Evolutionary conservation across 2,888 invertebrate genomes (phyloP), one percentile per base, ranked within the genome.

Genomic region (Cylindroiulus punctatus): DNA sequence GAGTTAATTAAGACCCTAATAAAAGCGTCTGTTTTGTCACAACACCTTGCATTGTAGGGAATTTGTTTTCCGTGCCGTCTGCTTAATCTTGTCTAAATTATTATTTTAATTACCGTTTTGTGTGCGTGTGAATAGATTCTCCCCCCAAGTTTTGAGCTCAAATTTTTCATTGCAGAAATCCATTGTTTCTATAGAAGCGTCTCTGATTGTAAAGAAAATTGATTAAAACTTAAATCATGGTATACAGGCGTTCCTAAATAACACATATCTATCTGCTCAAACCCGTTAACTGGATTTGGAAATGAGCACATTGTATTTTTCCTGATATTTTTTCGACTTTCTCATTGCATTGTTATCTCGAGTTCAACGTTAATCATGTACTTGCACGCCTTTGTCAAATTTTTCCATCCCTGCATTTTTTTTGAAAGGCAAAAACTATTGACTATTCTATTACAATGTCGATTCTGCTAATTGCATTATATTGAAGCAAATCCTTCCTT

Each of bases 351-450:
- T 76, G 30, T 76, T 30, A 76, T 76, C 76, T 76, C 30, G 14
- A 30, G 76, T 76, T 76, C 76, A 76, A 76, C 76, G 76, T 76
- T 76, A 76, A 76, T 76, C 76, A 76, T 76, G 76, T 76, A 76
- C 76, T 30, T 76, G 76, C 76, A 76, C 76, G 76, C 76, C 30
- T 76, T 76, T 76, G 76, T 76, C 76, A 76, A 76, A 30, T 76
- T 44, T 76, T 76, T 30, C 14, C 12, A 76, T 76, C 14, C 30
- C 30, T 30, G 30, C n/a, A 57, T 14, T 12, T 26, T 76, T 76
- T 14, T 76, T 14, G 30, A 30, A 76, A 76, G 7, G 76, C 76
- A 76, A 14, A 76, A 30, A 14, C 26, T 76, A 76, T 76, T 76
- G 76, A 76, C 76, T 76, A 8, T 76, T 76, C 30, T 12, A 76